A percentile compares a stretch with the other conserved stretches of the same genome.
phyloP scores from a whole-genome alignment of 1,140 invertebrate species.

The Rhyzopertha dominica region DNA sequence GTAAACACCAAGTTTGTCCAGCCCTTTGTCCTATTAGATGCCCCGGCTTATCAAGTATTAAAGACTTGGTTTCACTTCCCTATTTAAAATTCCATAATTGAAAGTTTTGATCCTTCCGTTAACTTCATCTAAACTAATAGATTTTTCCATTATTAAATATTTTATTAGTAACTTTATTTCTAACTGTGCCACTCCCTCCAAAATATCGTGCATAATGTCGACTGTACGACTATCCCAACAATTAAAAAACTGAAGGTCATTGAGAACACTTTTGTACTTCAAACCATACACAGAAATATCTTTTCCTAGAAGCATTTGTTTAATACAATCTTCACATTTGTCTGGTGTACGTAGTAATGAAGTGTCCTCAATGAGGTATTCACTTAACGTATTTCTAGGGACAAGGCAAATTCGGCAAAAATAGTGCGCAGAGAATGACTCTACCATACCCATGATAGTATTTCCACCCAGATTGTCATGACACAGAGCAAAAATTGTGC shows the following conservation, averaged over 20 bases:
- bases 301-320: background rate
- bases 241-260: slow-evolving; percentile 5
- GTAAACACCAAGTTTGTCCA: slow-evolving; percentile 3
- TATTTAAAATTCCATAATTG: too few species aligned
- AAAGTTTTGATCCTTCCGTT: too few species aligned
- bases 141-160: too few species aligned
- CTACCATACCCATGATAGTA: slow-evolving; percentile 3
- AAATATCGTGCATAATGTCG: slow-evolving; percentile 6
- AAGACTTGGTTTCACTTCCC: background rate
- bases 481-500: slow-evolving; percentile 6
- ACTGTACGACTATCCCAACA: background rate
- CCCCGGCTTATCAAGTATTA: slow-evolving; percentile 1
- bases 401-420: slow-evolving; percentile 6
- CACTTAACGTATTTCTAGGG: background rate
- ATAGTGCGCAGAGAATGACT: slow-evolving; percentile 5
- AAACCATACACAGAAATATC: background rate
- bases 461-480: slow-evolving; percentile 8
- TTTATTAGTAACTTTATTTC: slow-evolving; percentile 2
- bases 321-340: background rate
- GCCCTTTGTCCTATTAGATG: slow-evolving; percentile 4
- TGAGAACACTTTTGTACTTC: slow-evolving; percentile 3
- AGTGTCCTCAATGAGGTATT: background rate
- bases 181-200: slow-evolving; percentile 1
- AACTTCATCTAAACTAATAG: too few species aligned
- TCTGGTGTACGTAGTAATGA: slow-evolving; percentile 2